Conservation (phyloP, 2,888 invertebrate species). For the Sinohyriopsis cumingii region DNA sequence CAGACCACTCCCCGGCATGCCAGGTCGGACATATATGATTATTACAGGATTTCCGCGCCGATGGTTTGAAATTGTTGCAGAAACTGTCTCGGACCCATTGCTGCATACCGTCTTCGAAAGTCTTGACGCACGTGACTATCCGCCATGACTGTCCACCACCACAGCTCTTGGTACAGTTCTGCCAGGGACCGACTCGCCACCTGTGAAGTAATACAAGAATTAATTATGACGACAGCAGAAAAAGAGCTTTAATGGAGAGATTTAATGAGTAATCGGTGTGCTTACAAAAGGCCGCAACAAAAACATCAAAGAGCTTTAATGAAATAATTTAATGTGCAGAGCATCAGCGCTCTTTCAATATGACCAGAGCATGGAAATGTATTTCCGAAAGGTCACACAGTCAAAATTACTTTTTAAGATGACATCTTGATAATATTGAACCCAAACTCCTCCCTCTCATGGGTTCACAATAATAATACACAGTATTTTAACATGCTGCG, state of each 20-base stretch:
- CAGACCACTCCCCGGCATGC: slow-evolving; percentile 73
- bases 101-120: slow-evolving; percentile 90
- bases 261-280: neutral
- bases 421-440: too few relatives aligned
- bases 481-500: too few relatives aligned
- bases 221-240: neutral
- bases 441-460: too few relatives aligned
- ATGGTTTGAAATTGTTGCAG: slow-evolving; percentile 84
- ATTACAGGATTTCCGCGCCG: slow-evolving; percentile 87
- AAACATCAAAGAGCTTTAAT: too few relatives aligned
- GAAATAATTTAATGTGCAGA: too few relatives aligned
- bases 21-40: slow-evolving; percentile 89
- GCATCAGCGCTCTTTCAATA: too few relatives aligned
- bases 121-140: slow-evolving; percentile 88
- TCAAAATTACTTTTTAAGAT: too few relatives aligned
- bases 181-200: slow-evolving; percentile 95
- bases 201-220: slow-evolving; percentile 66
- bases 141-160: slow-evolving; percentile 88
- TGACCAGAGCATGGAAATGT: too few relatives aligned
- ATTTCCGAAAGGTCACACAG: too few relatives aligned
- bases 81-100: slow-evolving; percentile 78
- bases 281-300: too few relatives aligned
- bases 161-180: slow-evolving; percentile 87
- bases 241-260: neutral
- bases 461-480: too few relatives aligned